Evolutionary conservation across 2,888 invertebrate species (phyloP), one percentile per base, ranked within the genome.

Genomic region (Tridacna gigas): DNA sequence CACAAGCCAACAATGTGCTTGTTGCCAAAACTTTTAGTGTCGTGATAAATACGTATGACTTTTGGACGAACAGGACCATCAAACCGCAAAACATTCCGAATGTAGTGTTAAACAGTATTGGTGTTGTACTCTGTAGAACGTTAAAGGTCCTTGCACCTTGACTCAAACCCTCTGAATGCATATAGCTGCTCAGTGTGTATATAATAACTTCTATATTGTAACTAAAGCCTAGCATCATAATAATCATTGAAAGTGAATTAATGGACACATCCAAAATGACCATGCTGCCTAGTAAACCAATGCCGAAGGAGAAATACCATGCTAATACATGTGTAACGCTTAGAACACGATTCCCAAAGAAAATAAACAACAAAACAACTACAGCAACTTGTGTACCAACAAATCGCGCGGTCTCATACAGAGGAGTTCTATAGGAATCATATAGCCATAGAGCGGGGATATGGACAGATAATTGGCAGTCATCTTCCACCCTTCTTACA

Each of bases 61-160:
- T 60, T 60, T 60, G 20, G n/a, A 60, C 60, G 60, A 60, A 60
- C 60, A 60, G n/a, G n/a, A 60, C 60, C 60, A 60, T 60, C 20
- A 60, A n/a, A n/a, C 60, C 60, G n/a, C 60, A 60, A 60, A 60
- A 60, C 60, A 60, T 60, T 60, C 60, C 60, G 20, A 60, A n/a
- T n/a, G 60, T 60, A 4, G 60, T 60, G n/a, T 60, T 60, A n/a
- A 60, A 60, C 60, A 60, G n/a, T 18, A 60, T 60, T 18, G 60
- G 60, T 60, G 60, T 60, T 60, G 60, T 60, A n/a, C 20, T 60
- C 60, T 60, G 60, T 5, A 60, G 60, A 18, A 60, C 60, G 4
- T 20, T n/a, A 9, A 20, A 60, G 20, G 60, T 60, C n/a, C 60
- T 60, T 18, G 60, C n/a, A 1, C 4, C n/a, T 60, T 2, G 60